These are phyloP conservation scores for Nyctalus aviator DNA, from an alignment of 2,797 vertebrate species.

Conservation along the genomic window DNA sequence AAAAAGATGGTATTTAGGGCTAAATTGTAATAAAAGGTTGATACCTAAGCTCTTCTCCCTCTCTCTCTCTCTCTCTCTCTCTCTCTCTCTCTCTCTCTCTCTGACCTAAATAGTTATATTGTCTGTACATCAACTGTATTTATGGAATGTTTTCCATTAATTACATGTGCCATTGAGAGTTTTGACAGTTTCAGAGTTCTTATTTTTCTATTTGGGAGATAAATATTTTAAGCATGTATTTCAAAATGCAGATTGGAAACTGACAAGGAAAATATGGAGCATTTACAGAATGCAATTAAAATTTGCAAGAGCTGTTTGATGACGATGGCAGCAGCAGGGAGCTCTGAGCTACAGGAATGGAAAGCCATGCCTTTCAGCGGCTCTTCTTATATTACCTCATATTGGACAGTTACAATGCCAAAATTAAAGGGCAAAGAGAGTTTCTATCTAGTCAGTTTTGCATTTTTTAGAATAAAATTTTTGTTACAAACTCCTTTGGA, in stretches of 20 bases:
- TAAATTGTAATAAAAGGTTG: background rate
- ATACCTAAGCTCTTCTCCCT: background rate
- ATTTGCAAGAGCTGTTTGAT: background rate
- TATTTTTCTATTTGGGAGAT: constrained; percentile 46
- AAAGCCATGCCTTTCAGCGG: background rate
- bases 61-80: no score
- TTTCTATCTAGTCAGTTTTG: background rate
- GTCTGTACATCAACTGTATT: constrained; percentile 33
- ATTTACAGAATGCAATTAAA: background rate
- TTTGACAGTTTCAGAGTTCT: background rate
- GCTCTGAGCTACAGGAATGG: background rate
- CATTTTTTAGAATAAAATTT: background rate
- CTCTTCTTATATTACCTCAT: background rate
- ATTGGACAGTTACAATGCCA: background rate
- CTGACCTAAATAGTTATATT: background rate
- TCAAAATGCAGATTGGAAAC: constrained; percentile 40
- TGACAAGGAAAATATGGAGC: background rate
- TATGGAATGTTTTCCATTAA: constrained; percentile 47
- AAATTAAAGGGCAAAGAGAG: background rate
- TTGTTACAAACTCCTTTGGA: background rate
- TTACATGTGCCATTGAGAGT: background rate
- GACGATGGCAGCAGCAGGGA: background rate
- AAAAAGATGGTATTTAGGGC: background rate
- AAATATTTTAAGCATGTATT: constrained; percentile 50
- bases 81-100: background rate